Base-by-base conservation (phyloP, 2,113 vertebrate genomes). In the Podarcis raffonei region DNA sequence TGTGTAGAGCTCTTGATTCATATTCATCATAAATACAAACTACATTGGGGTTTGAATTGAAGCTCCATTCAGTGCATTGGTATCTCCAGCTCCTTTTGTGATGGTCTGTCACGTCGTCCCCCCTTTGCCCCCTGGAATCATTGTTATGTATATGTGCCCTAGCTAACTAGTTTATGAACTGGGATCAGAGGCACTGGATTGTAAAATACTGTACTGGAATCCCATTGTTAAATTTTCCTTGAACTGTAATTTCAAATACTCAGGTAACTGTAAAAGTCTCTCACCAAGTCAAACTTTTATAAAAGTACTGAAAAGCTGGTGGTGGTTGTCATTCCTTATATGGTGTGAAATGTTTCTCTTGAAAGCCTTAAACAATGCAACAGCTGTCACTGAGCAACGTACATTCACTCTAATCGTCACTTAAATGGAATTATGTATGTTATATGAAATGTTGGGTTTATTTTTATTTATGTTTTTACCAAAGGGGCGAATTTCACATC, bases 221-320 rank as follows among this genome's bases (percentile, higher is more conserved):
- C 94, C 91, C 81, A 89, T 95, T 96, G 92, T 95, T 42, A 30
- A 94, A 81, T 94, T 94, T 94, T 96, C 93, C 94, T 96, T 95
- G 92, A 86, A 93, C 92, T 97, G 94, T 96, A 94, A 95, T 93
- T 96, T 95, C 88, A 93, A 90, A 95, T 96, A 93, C 96, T 96
- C 96, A 96, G 96, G 95, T 96, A 96, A 96, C 92, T 95, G 94
- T 95, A 93, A 94, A 95, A 94, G 90, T 94, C 94, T 92, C 92
- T 95, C 91, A 94, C 84, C 76, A 93, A 96, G 92, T 95, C 94
- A 96, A 94, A 93, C 94, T 96, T 96, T 96, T 96, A 96, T 95
- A 96, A 97, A 96, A 92, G 93, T 95, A 85, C 92, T 95, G 91
- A 89, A 95, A 78, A 94, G 74, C 87, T 93, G 86, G 30, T 89